These are phyloP conservation scores for Leucania comma DNA, from an alignment of 2,888 invertebrate species.

Conservation along the genomic window DNA sequence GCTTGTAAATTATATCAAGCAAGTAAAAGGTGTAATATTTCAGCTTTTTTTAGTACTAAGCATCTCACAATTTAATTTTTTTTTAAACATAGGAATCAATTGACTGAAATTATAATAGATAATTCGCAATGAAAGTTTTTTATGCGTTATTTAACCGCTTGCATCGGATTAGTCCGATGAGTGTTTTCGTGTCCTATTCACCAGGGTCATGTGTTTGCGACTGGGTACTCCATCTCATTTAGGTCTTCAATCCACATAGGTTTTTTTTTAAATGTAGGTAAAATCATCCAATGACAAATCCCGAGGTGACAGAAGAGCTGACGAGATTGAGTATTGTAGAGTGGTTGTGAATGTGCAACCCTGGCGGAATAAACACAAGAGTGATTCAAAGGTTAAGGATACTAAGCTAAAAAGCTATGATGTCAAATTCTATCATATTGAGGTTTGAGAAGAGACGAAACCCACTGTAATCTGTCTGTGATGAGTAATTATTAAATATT, in stretches of 20 bases:
- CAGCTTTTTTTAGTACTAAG: background rate
- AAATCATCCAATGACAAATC: too few relatives aligned
- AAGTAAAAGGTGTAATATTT: conserved; percentile 2
- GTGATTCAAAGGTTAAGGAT: background rate
- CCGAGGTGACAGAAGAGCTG: too few relatives aligned
- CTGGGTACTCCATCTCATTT: too few relatives aligned
- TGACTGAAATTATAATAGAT: conserved; percentile 25
- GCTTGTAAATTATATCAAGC: background rate
- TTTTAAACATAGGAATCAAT: background rate
- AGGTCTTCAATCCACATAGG: too few relatives aligned
- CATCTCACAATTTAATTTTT: background rate
- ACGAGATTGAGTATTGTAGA: too few relatives aligned
- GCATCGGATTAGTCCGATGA: too few relatives aligned
- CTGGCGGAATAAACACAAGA: too few relatives aligned
- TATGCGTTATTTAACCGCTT: background rate
- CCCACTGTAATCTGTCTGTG: conserved; percentile 68
- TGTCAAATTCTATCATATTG: conserved; percentile 8
- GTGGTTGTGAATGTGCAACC: too few relatives aligned
- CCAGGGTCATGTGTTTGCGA: too few relatives aligned
- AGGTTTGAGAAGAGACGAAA: background rate
- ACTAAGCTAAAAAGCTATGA: conserved; percentile 1
- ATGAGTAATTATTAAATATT: conserved; percentile 69
- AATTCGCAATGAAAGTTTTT: background rate
- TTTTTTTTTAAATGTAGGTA: too few relatives aligned
- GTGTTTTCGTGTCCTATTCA: too few relatives aligned